A percentile compares a stretch with the other conserved stretches of the same genome.
phyloP scores from a whole-genome alignment of 2,797 vertebrate genomes.

The Onychomys torridus region DNA sequence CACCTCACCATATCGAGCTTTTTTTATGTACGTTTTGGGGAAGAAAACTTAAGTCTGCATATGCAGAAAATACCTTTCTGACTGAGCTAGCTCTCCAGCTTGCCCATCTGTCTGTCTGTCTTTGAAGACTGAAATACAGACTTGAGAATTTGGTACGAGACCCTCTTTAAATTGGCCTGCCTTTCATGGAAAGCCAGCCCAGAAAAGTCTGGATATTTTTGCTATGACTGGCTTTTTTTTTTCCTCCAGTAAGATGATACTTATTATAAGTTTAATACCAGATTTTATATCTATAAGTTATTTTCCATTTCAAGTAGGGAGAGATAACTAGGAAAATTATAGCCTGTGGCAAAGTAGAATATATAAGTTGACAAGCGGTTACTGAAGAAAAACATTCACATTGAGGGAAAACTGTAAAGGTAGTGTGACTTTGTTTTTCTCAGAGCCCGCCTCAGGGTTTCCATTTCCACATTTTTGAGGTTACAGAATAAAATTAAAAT shows the following conservation, averaged over 20 bases:
- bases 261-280: slow-evolving; percentile 64
- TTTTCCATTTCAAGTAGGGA: not conserved
- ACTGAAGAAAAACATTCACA: not conserved
- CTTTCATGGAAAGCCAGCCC: slow-evolving; percentile 61
- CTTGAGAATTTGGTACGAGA: slow-evolving; percentile 66
- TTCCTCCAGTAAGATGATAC: slow-evolving; percentile 60
- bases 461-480: slow-evolving; percentile 33
- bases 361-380: not conserved
- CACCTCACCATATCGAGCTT: not conserved
- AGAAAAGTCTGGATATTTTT: slow-evolving; percentile 58
- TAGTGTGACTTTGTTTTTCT: slow-evolving; percentile 43
- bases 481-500: slow-evolving; percentile 60
- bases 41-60: not conserved
- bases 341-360: slow-evolving; percentile 39
- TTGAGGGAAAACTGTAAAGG: slow-evolving; percentile 12
- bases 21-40: not conserved
- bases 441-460: not conserved
- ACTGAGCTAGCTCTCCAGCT: not conserved
- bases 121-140: slow-evolving; percentile 73
- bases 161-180: slow-evolving; percentile 32
- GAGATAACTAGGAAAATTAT: slow-evolving; percentile 4
- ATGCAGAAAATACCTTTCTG: not conserved
- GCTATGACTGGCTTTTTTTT: slow-evolving; percentile 9
- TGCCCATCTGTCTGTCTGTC: not conserved
- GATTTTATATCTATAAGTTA: slow-evolving; percentile 26